Evolutionary conservation across 2,797 vertebrate genomes (phyloP).

Genomic region (Labeo calbasu): DNA sequence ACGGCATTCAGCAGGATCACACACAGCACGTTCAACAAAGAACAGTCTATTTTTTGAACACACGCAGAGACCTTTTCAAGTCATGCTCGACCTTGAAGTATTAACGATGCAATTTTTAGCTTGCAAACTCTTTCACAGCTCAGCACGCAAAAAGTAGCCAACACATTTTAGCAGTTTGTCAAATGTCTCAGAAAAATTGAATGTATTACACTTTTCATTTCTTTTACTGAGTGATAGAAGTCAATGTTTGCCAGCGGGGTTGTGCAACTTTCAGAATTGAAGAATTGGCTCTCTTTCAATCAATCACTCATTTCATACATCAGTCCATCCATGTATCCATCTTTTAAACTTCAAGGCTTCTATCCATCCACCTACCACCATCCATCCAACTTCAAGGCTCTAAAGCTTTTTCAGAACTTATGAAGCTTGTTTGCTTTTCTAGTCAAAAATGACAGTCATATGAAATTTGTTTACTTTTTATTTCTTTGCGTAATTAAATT

Average conservation of each 20-base stretch:
- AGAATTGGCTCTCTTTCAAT: background rate
- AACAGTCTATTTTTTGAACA: constrained; percentile 27
- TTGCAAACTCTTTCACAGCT: background rate
- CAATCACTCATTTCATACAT: background rate
- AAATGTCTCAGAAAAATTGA: background rate
- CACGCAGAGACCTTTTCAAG: constrained; percentile 20
- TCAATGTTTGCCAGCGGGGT: background rate
- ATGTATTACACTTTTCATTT: background rate
- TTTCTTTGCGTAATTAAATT: background rate
- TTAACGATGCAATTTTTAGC: background rate
- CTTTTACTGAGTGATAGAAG: background rate
- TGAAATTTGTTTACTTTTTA: background rate
- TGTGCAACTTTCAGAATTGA: background rate
- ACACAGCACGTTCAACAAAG: constrained; percentile 8
- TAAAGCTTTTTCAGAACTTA: background rate
- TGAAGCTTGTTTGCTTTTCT: background rate
- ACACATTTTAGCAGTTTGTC: background rate
- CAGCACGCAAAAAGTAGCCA: background rate
- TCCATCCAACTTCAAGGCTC: background rate
- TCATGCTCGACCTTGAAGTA: constrained; percentile 4
- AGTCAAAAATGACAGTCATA: background rate
- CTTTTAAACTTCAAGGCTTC: background rate
- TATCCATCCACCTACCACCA: background rate
- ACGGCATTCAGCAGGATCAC: background rate
- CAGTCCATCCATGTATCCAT: background rate